Evolutionary conservation across 2,113 vertebrate genomes (phyloP).

Genomic region (Eptesicus fuscus): DNA sequence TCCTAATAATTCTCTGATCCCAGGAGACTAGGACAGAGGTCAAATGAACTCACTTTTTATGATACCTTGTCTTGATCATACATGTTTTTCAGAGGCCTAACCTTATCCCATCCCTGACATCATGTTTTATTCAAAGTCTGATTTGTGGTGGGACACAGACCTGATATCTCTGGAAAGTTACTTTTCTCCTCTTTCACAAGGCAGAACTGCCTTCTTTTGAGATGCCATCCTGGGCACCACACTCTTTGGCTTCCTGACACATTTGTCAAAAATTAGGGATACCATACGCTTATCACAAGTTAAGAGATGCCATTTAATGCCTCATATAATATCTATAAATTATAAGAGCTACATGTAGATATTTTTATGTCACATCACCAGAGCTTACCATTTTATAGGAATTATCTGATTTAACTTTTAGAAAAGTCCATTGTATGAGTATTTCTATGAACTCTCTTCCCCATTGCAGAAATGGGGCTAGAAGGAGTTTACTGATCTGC

Average conservation of each 20-base stretch:
- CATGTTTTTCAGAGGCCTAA: not conserved
- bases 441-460: not conserved
- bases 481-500: not conserved
- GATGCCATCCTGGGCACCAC: rapidly evolving
- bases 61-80: not conserved
- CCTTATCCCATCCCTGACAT: not conserved
- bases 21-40: not conserved
- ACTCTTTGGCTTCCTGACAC: not conserved
- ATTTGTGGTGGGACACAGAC: rapidly evolving
- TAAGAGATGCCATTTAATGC: too few relatives aligned
- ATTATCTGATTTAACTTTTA: not conserved
- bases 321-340: not conserved
- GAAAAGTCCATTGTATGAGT: not conserved
- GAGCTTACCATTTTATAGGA: not conserved
- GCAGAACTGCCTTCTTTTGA: not conserved
- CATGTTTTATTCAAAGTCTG: not conserved
- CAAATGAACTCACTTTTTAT: not conserved
- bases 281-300: too few relatives aligned
- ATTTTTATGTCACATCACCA: not conserved
- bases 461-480: not conserved
- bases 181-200: not conserved
- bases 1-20: not conserved
- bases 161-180: not conserved
- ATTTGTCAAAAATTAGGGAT: not conserved
- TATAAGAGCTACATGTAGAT: not conserved